Percentiles rank a stretch among this genome's conserved stretches.
These are phyloP conservation scores for Venustoraphidia nigricollis DNA, from an alignment of 2,888 invertebrate genomes.

Conservation along the genomic window DNA sequence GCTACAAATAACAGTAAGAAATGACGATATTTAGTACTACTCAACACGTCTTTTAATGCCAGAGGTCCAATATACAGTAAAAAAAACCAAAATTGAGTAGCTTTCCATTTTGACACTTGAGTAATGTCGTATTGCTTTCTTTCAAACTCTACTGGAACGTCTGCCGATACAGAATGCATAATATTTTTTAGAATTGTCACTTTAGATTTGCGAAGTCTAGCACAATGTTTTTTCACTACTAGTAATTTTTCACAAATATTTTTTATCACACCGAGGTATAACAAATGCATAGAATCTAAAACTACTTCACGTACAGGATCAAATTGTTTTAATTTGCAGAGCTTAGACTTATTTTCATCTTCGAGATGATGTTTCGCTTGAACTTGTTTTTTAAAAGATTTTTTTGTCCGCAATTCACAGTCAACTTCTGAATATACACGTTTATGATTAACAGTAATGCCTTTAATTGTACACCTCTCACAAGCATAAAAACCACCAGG, in stretches of 20 bases:
- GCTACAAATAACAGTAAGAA: slow-evolving; percentile 4
- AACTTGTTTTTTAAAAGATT: slow-evolving; percentile 1
- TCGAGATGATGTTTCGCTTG: slow-evolving; percentile 1
- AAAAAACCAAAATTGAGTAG: slow-evolving; percentile 3
- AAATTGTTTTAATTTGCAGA: slow-evolving; percentile 1
- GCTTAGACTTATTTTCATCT: not conserved
- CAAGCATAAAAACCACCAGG: slow-evolving; percentile 4
- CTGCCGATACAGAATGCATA: not conserved
- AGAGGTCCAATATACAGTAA: slow-evolving; percentile 1
- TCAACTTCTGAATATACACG: slow-evolving; percentile 3
- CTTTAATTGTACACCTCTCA: slow-evolving; percentile 2
- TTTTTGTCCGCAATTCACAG: slow-evolving; percentile 1
- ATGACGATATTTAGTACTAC: slow-evolving; percentile 3
- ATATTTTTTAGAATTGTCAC: not conserved
- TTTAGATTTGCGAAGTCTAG: not conserved
- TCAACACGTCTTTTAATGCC: not conserved
- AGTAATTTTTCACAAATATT: slow-evolving; percentile 2
- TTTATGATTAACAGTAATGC: not conserved
- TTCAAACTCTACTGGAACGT: slow-evolving; percentile 1
- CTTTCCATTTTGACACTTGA: slow-evolving; percentile 2
- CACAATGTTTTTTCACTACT: slow-evolving; percentile 1
- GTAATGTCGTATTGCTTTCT: slow-evolving; percentile 1
- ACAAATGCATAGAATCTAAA: slow-evolving; percentile 4
- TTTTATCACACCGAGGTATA: slow-evolving; percentile 2
- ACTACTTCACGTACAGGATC: not conserved